Percentiles rank a stretch among this genome's conserved stretches.
Conservation (phyloP, 2,113 vertebrate species). For the Bubo blakistoni region DNA sequence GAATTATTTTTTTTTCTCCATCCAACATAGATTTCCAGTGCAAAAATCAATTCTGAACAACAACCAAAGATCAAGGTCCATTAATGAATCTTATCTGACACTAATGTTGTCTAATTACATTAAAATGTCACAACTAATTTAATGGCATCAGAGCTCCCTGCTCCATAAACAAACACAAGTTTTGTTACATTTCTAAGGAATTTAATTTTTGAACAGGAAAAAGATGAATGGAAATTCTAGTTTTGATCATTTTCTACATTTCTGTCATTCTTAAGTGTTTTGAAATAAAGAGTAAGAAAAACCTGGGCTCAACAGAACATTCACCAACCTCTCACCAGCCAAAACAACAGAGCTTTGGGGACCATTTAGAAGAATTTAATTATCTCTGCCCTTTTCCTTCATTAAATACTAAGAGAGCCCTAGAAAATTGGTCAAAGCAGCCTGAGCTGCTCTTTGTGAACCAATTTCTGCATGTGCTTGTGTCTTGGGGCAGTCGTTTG, state of each 20-base stretch:
- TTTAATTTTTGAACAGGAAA: background rate
- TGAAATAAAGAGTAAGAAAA: background rate
- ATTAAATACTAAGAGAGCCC: background rate
- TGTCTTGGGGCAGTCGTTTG: background rate
- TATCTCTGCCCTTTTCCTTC: background rate
- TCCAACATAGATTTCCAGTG: constrained; percentile 37
- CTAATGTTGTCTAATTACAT: constrained; percentile 71
- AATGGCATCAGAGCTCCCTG: constrained; percentile 31
- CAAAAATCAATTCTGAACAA: constrained; percentile 61
- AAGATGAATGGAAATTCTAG: background rate
- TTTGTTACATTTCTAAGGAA: constrained; percentile 32
- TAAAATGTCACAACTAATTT: constrained; percentile 72
- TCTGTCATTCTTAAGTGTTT: background rate
- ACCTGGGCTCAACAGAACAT: background rate
- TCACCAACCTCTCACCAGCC: background rate
- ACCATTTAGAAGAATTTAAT: background rate
- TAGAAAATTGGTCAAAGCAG: background rate
- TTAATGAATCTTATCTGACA: constrained; percentile 69
- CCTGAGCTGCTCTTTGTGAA: background rate
- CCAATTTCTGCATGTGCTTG: fast-evolving
- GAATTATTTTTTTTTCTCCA: background rate
- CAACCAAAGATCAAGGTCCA: constrained; percentile 58
- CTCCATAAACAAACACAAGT: constrained; percentile 30
- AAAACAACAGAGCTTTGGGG: background rate
- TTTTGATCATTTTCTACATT: background rate